Percentiles rank a stretch among this genome's conserved stretches.
phyloP scores from a whole-genome alignment of 2,888 invertebrate genomes.

The Mycalesis mineus region DNA sequence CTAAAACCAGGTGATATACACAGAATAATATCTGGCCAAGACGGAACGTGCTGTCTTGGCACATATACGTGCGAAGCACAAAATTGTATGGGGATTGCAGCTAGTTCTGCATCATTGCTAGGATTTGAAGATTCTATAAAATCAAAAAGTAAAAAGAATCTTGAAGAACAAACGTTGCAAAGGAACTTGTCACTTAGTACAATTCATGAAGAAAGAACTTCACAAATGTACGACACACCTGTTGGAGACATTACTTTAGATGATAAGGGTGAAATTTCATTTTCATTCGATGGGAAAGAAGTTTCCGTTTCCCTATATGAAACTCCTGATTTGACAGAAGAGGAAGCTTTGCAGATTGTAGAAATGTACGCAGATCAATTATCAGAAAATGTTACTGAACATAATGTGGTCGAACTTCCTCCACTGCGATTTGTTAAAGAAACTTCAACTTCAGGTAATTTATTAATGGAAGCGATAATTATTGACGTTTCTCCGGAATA shows the following conservation, averaged over 20 bases:
- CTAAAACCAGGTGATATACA: conserved; percentile 94
- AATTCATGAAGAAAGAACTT: conserved; percentile 93
- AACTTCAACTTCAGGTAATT: conserved; percentile 90
- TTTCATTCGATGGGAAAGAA: conserved; percentile 94
- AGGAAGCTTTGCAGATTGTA: conserved; percentile 93
- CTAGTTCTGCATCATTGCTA: conserved; percentile 91
- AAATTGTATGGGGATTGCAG: conserved; percentile 94
- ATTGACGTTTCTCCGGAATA: conserved; percentile 93
- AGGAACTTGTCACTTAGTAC: conserved; percentile 91
- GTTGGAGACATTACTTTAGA: conserved; percentile 87
- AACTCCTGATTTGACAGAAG: conserved; percentile 94
- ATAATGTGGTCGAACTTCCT: conserved; percentile 91
- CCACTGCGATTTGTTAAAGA: conserved; percentile 93
- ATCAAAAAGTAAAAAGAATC: conserved; percentile 73
- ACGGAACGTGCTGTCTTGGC: conserved; percentile 92
- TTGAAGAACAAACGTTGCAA: conserved; percentile 77
- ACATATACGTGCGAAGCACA: conserved; percentile 94
- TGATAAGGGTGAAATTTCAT: conserved; percentile 91
- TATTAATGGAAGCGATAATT: conserved; percentile 93
- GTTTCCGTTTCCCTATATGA: conserved; percentile 94
- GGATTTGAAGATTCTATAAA: conserved; percentile 88
- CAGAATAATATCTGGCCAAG: conserved; percentile 92
- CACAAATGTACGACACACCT: conserved; percentile 91
- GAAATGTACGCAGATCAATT: conserved; percentile 97
- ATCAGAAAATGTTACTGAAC: conserved; percentile 91